Percentiles rank a stretch among this genome's conserved stretches.
These are phyloP conservation scores for Octonoba sinensis DNA, from an alignment of 2,888 invertebrate species.

Conservation along the genomic window DNA sequence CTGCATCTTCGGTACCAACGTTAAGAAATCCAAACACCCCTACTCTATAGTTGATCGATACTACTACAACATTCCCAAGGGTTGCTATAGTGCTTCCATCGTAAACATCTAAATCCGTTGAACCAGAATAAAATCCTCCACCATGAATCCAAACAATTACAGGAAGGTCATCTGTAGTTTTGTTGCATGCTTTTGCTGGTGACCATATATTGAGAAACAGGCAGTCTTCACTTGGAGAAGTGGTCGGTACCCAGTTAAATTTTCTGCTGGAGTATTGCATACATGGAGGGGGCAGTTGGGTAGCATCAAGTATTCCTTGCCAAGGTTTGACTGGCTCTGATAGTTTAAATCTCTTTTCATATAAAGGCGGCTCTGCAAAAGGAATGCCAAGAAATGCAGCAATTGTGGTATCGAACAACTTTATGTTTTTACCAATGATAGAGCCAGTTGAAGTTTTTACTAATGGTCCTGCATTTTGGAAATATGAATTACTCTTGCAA, in stretches of 20 bases:
- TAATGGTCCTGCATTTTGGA: constrained; percentile 74
- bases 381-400: constrained; percentile 62
- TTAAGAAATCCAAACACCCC: constrained; percentile 72
- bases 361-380: constrained; percentile 53
- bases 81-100: constrained; percentile 74
- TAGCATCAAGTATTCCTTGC: constrained; percentile 37
- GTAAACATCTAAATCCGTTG: constrained; percentile 70
- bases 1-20: constrained; percentile 67
- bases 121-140: constrained; percentile 68
- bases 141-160: constrained; percentile 78
- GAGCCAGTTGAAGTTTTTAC: constrained; percentile 81
- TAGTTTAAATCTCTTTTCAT: constrained; percentile 35
- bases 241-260: constrained; percentile 17
- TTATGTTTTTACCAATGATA: constrained; percentile 76
- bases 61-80: constrained; percentile 73
- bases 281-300: constrained; percentile 38
- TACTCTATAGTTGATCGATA: constrained; percentile 75
- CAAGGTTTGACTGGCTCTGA: constrained; percentile 44
- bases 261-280: constrained; percentile 39
- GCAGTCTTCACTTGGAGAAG: constrained; percentile 78
- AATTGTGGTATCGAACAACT: constrained; percentile 47
- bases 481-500: constrained; percentile 17
- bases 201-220: constrained; percentile 87
- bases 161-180: constrained; percentile 71
- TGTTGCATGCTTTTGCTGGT: constrained; percentile 72